Evolutionary conservation across 2,888 invertebrate species (phyloP).

Genomic region (Diaperis boleti): DNA sequence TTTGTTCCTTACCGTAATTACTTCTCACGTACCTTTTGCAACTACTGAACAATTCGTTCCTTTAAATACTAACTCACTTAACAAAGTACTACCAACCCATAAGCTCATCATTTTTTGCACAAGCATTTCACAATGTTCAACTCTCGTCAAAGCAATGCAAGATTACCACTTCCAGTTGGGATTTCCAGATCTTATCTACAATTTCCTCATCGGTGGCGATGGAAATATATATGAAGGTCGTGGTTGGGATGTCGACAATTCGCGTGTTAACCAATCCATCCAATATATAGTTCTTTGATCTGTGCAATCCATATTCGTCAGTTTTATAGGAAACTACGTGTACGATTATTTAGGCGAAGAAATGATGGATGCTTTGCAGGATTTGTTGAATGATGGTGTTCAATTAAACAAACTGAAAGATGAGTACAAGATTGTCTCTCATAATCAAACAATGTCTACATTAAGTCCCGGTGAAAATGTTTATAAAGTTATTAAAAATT

Average conservation of each 20-base stretch:
- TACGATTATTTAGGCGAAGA: slow-evolving; percentile 62
- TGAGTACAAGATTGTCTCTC: slow-evolving; percentile 68
- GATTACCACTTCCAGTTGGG: slow-evolving; percentile 10
- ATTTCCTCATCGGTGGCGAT: slow-evolving; percentile 70
- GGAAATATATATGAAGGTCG: slow-evolving; percentile 69
- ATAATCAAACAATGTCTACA: slow-evolving; percentile 68
- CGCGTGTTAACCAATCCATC: slow-evolving; percentile 66
- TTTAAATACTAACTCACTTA: not conserved
- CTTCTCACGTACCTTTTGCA: too few species aligned
- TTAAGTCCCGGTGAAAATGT: slow-evolving; percentile 69
- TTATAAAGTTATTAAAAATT: slow-evolving; percentile 66
- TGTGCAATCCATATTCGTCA: too few species aligned
- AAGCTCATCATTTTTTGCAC: slow-evolving; percentile 17
- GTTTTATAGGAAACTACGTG: slow-evolving; percentile 68
- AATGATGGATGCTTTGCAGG: slow-evolving; percentile 66
- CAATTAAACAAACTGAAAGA: slow-evolving; percentile 63
- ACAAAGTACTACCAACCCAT: not conserved
- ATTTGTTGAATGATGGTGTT: slow-evolving; percentile 65
- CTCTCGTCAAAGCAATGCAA: slow-evolving; percentile 19
- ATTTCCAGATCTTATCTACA: slow-evolving; percentile 66
- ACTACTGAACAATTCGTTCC: too few species aligned
- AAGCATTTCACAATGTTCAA: slow-evolving; percentile 16
- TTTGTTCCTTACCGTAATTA: too few species aligned
- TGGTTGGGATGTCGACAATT: slow-evolving; percentile 70
- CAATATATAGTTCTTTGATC: too few species aligned